Conservation (phyloP, 2,113 vertebrate species). For the Lophius piscatorius region DNA sequence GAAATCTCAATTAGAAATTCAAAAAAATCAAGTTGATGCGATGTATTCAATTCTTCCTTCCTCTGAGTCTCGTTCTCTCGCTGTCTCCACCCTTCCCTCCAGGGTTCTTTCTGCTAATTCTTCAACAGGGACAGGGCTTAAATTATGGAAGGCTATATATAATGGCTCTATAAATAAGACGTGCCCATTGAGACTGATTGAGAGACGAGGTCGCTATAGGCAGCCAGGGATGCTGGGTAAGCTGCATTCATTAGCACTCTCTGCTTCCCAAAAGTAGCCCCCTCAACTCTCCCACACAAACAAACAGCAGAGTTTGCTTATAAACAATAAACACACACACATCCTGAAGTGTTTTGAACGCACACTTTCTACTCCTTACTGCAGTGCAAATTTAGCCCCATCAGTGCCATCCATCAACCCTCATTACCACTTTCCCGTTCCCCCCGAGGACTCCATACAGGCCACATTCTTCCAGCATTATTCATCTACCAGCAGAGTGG, state of each 20-base stretch:
- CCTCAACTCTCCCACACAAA: conserved; percentile 39
- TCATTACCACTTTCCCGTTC: conserved; percentile 38
- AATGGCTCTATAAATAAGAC: conserved; percentile 74
- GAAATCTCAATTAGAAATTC: neutral
- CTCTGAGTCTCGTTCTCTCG: conserved; percentile 4
- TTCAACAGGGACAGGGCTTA: conserved; percentile 57
- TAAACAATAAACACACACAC: conserved; percentile 23
- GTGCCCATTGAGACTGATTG: conserved; percentile 73
- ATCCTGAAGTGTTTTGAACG: conserved; percentile 8
- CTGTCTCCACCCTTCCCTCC: conserved; percentile 23
- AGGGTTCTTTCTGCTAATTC: conserved; percentile 52
- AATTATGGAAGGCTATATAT: conserved; percentile 76
- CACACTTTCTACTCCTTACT: conserved; percentile 13
- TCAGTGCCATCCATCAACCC: conserved; percentile 52
- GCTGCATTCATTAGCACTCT: conserved; percentile 60
- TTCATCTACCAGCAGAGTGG: conserved; percentile 38
- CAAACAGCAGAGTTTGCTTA: conserved; percentile 8
- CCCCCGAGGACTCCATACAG: conserved; percentile 12
- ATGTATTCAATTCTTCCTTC: neutral
- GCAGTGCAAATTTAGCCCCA: conserved; percentile 25
- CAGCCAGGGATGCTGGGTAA: conserved; percentile 58
- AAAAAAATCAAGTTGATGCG: conserved; percentile 5
- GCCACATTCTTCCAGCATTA: conserved; percentile 50
- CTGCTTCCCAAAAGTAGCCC: conserved; percentile 37
- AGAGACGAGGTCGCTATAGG: conserved; percentile 57